Evolutionary conservation across 2,797 vertebrate species (phyloP), one percentile per base, ranked within the genome.

Genomic region (Myotis myotis): DNA sequence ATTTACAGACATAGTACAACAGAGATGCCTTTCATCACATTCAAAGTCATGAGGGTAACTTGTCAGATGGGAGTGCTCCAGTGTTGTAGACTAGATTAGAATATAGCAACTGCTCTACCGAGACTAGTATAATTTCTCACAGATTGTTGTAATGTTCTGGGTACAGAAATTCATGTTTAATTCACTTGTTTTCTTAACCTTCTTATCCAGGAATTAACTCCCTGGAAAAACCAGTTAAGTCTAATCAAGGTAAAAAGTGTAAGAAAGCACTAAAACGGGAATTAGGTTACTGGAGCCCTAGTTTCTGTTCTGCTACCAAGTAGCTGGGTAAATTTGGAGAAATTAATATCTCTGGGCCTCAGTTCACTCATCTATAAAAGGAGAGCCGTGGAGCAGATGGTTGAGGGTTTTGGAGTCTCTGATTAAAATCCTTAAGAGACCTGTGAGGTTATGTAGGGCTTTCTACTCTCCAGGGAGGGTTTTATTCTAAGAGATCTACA

Each of bases 391-490:
- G 2, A 87, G 33, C 36, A 49, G 47, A 64, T 23, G 15, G n/a
- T 13, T 33, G 66, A 91, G 51, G 20, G 8, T 89, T 71, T 76
- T 0, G 4, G 33, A 55, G 25, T 79, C 49, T 85, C 74, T 49
- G 62, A 70, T 53, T 78, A 33, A 94, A 75, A 93, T 90, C 87
- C 30, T 88, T 49, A 89, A 64, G 57, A 95, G 47, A 68, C 22
- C 57, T 60, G 30, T 25, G 15, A 86, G 83, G n/a, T 33, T 57
- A 55, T 19, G 0, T 55, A 30, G 53, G 22, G 44, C 60, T 88
- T 47, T 71, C 15, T 25, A 44, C 44, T 88, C 23, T 85, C 19
- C 1, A 6, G 33, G 41, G n/a, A 92, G 33, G 13, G n/a, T 60
- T 89, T 82, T 57, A 28, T 78, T 82, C 51, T 47, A 85, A 83